Base-by-base conservation (phyloP, 2,113 vertebrate genomes). In the Steatornis caripensis region DNA sequence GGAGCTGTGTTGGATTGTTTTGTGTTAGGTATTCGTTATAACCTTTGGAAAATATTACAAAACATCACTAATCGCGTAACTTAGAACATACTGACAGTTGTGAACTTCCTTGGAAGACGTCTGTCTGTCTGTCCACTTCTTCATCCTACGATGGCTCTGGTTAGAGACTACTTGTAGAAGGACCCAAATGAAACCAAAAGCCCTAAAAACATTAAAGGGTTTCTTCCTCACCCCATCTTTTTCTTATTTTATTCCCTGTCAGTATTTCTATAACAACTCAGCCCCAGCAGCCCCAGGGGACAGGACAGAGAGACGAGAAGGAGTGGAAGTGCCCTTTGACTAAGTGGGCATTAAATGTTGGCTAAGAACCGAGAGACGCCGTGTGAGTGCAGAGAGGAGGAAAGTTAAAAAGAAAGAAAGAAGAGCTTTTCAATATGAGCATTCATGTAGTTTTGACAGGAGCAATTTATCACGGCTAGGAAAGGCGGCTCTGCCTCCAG, bases 341-440 rank as follows among this genome's bases (percentile, higher is more conserved):
- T 98, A 97, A 97, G 97, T 91, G 97, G 96, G 97, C 96, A 98
- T 98, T 98, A 98, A 97, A 97, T 96, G 97, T 75, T 95, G 97
- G 94, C 96, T 97, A 98, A 98, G 98, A 98, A 64, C 86, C 97
- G 97, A 97, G 96, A 98, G 98, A 98, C 26, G 23, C 96, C 58
- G 58, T 48, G 96, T 95, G 97, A 97, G 97, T 98, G 97, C 93
- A 96, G 98, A 97, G 96, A 93, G 96, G 97, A 86, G 94, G 93
- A 95, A 97, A 97, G 96, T 97, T 96, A 91, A 95, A 96, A 97
- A 97, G 97, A 95, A 97, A 97, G 98, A 97, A 97, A 97, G 98
- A 98, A 98, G 98, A 96, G 95, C 97, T 98, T 98, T 98, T 98
- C 98, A 98, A 98, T 98, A 98, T 98, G 97, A 98, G 98, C 98